Evolutionary conservation across 2,888 invertebrate species (phyloP).

Genomic region (Linnaemya tessellans): DNA sequence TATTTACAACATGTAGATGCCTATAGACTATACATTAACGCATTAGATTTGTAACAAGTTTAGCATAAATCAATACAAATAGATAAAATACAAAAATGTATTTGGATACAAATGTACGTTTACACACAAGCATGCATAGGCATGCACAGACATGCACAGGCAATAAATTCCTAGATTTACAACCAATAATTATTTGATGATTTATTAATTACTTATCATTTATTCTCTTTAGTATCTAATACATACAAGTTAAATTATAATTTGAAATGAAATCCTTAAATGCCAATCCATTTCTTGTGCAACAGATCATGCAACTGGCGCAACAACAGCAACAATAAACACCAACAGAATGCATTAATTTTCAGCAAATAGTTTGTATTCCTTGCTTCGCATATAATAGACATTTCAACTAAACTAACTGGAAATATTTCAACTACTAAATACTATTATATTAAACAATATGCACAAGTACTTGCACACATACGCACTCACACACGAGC

Average conservation of each 20-base stretch:
- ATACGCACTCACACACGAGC: not conserved
- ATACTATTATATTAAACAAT: not conserved
- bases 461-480: not conserved
- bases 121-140: not conserved
- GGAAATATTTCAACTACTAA: constrained; percentile 20
- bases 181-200: constrained; percentile 54
- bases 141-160: not conserved
- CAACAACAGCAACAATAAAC: not conserved
- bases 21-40: not conserved
- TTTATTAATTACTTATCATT: constrained; percentile 57
- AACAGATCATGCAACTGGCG: not conserved
- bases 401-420: constrained; percentile 18
- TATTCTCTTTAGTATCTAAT: constrained; percentile 57
- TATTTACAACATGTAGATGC: not conserved
- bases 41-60: not conserved
- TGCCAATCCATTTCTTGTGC: constrained; percentile 14
- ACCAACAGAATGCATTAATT: constrained; percentile 4
- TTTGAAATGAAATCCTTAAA: constrained; percentile 49
- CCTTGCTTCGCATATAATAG: not conserved
- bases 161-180: constrained; percentile 9
- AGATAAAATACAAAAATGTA: not conserved
- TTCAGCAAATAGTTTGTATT: not conserved
- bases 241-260: constrained; percentile 22
- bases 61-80: not conserved
- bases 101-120: not conserved